These are phyloP conservation scores for Pollenia amentaria DNA, from an alignment of 2,888 invertebrate species.

Conservation along the genomic window DNA sequence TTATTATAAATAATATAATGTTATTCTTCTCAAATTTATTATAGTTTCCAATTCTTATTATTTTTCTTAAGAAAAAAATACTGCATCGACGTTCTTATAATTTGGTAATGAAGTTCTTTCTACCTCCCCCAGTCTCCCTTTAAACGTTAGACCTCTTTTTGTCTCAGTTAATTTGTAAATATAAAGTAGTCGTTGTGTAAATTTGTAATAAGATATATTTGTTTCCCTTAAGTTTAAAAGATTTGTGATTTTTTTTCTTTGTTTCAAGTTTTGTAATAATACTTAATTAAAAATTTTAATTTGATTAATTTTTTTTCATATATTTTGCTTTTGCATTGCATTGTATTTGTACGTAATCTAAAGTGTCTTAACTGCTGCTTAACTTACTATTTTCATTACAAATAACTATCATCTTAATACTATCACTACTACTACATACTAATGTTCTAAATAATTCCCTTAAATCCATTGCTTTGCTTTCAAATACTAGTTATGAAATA, in stretches of 20 bases:
- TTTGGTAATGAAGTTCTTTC: conserved; percentile 39
- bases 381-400: conserved; percentile 1
- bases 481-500: conserved; percentile 11
- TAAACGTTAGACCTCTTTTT: not conserved
- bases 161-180: conserved; percentile 38
- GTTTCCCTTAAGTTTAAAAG: conserved; percentile 20
- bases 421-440: not conserved
- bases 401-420: conserved; percentile 27
- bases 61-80: conserved; percentile 22
- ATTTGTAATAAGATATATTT: conserved; percentile 14
- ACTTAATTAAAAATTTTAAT: conserved; percentile 23
- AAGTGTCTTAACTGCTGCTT: conserved; percentile 57
- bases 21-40: conserved; percentile 42
- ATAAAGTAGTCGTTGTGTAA: conserved; percentile 61
- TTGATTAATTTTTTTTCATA: conserved; percentile 9
- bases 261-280: not conserved
- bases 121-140: not conserved
- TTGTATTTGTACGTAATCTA: conserved; percentile 52
- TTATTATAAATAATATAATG: conserved; percentile 9
- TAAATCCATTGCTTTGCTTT: conserved; percentile 56
- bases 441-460: conserved; percentile 33
- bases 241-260: conserved; percentile 11
- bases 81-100: conserved; percentile 55
- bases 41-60: conserved; percentile 44
- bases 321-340: conserved; percentile 53